Percentiles rank a stretch among this genome's conserved stretches.
phyloP scores from a whole-genome alignment of 2,113 vertebrate species.

The Rattus norvegicus region GRCr8 NC_086021.1:170235501-170236000 shows the following conservation, averaged over 20 bases:
- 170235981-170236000: background rate
- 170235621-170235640: no score
- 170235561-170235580: background rate
- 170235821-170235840: slow-evolving; percentile 45
- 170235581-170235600: background rate
- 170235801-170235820: background rate
- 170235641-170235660: background rate
- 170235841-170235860: background rate
- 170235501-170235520: background rate
- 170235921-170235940: background rate
- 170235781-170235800: background rate
- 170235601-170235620: background rate
- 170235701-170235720: background rate
- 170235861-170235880: slow-evolving; percentile 11
- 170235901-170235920: background rate
- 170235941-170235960: background rate
- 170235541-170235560: background rate
- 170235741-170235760: background rate
- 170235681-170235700: background rate
- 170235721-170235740: background rate
- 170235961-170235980: background rate
- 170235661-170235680: background rate
- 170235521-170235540: background rate
- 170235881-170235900: slow-evolving; percentile 24
- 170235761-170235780: slow-evolving; percentile 16